Percentiles rank a stretch among this genome's conserved stretches.
These are phyloP conservation scores for Leiothrix lutea DNA, from an alignment of 2,113 vertebrate genomes.

Conservation along the genomic window DNA sequence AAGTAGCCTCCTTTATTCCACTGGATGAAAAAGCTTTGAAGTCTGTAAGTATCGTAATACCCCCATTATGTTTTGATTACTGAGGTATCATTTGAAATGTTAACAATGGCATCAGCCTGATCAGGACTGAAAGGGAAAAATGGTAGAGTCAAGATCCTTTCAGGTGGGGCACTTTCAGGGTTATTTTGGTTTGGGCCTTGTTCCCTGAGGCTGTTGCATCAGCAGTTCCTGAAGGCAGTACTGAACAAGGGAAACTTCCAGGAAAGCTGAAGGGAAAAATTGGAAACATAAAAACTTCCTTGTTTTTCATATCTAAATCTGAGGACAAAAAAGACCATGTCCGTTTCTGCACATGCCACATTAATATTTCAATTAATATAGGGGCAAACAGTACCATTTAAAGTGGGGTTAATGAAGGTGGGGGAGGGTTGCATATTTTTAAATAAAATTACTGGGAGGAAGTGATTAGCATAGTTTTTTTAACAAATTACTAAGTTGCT, in stretches of 20 bases:
- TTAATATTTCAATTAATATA: not conserved
- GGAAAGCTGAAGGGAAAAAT: not conserved
- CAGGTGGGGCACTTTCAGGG: not conserved
- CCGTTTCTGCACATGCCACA: rapidly evolving
- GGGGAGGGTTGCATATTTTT: not conserved
- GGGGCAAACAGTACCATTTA: not conserved
- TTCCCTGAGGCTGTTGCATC: not conserved
- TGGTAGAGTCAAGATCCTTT: not conserved
- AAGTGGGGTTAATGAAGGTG: not conserved
- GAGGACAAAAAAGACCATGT: not conserved
- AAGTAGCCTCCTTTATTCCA: not conserved
- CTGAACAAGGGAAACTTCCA: not conserved
- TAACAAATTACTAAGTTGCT: not conserved
- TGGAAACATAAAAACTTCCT: not conserved
- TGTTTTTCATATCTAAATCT: not conserved
- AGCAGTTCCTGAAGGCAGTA: not conserved
- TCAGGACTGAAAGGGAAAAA: not conserved
- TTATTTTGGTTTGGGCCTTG: not conserved
- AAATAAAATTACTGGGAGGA: not conserved
- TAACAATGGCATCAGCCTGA: not conserved
- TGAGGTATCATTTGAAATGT: not conserved
- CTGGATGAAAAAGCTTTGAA: not conserved
- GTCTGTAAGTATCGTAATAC: not conserved
- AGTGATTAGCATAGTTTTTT: not conserved
- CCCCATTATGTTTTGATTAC: not conserved